Evolutionary conservation across 2,113 vertebrate genomes (phyloP).

Genomic region (Pungitius pungitius): DNA sequence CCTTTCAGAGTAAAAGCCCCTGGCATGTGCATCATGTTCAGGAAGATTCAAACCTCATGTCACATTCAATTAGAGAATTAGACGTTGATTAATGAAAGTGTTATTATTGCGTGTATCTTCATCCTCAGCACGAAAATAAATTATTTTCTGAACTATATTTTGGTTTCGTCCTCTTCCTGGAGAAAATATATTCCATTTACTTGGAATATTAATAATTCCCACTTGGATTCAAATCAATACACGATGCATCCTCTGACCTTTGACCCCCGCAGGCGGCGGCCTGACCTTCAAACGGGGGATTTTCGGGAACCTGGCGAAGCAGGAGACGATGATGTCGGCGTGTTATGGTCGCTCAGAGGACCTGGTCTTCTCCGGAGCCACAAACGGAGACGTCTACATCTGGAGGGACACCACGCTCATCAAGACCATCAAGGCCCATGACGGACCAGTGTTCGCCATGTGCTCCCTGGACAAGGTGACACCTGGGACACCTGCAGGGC

Average conservation of each 20-base stretch:
- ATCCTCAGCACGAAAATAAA: no score
- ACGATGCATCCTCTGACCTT: no score
- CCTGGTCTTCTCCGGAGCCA: slow-evolving; percentile 92
- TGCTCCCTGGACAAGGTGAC: slow-evolving; percentile 95
- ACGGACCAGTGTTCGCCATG: slow-evolving; percentile 97
- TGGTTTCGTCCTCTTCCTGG: no score
- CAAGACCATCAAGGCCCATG: slow-evolving; percentile 95
- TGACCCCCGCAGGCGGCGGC: slow-evolving; percentile 86
- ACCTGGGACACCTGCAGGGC: background rate
- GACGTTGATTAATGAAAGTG: no score
- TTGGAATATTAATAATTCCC: no score
- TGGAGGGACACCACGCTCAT: slow-evolving; percentile 92
- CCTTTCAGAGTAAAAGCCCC: background rate
- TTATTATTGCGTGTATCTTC: no score
- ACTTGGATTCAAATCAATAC: no score
- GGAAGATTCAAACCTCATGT: no score
- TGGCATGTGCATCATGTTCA: no score
- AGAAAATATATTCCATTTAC: no score
- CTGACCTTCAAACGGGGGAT: slow-evolving; percentile 91
- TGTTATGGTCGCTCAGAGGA: slow-evolving; percentile 92
- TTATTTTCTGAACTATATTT: no score
- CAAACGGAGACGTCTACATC: slow-evolving; percentile 95
- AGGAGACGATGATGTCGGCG: slow-evolving; percentile 97
- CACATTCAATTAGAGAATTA: no score
- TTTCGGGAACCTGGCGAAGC: slow-evolving; percentile 87